Conservation (phyloP, 2,888 invertebrate genomes). For the Ochlodes sylvanus region DNA sequence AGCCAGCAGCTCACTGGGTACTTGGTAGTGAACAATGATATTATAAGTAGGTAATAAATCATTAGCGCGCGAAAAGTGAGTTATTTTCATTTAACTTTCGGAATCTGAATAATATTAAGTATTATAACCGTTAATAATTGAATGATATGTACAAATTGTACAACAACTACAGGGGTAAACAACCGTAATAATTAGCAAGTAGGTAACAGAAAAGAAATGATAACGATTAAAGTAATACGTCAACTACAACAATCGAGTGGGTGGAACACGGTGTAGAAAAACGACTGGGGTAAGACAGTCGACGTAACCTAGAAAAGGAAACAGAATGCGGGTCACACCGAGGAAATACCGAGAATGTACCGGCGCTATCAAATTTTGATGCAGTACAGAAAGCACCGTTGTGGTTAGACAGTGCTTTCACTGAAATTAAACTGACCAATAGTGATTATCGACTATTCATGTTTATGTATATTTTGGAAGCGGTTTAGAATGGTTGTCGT, state of each 20-base stretch:
- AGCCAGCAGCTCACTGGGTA: too few relatives aligned
- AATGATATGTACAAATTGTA: too few relatives aligned
- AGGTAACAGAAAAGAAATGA: background rate
- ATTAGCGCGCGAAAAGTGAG: too few relatives aligned
- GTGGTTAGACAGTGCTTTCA: slow-evolving; percentile 7
- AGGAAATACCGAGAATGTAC: slow-evolving; percentile 4
- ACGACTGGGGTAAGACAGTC: slow-evolving; percentile 6
- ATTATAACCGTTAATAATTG: too few relatives aligned
- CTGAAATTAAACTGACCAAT: slow-evolving; percentile 3
- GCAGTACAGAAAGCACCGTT: background rate
- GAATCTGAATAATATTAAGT: too few relatives aligned
- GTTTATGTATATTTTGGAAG: background rate
- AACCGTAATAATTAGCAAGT: background rate
- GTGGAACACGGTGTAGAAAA: background rate
- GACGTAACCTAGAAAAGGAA: slow-evolving; percentile 20
- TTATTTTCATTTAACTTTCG: too few relatives aligned
- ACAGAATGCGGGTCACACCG: slow-evolving; percentile 6
- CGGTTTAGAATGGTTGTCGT: slow-evolving; percentile 8
- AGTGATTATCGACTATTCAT: background rate
- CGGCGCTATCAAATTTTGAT: slow-evolving; percentile 23
- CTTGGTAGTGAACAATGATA: too few relatives aligned
- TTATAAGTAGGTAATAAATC: too few relatives aligned
- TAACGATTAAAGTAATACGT: slow-evolving; percentile 17
- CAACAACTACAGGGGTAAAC: background rate
- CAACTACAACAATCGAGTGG: slow-evolving; percentile 3